Evolutionary conservation across 2,113 vertebrate species (phyloP).

Genomic region (Micromys minutus): DNA sequence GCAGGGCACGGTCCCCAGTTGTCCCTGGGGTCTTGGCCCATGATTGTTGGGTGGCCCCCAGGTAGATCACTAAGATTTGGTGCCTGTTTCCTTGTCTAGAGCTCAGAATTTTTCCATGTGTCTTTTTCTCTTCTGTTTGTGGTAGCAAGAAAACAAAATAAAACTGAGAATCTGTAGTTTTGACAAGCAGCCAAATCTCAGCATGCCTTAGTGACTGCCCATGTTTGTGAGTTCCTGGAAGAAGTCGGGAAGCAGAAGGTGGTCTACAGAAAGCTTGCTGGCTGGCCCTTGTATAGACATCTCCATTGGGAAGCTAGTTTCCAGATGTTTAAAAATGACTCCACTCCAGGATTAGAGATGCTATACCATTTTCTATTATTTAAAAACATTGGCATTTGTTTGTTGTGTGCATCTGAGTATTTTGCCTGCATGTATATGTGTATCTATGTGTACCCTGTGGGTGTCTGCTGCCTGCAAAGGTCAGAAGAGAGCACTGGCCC

Average conservation of each 20-base stretch:
- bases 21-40: no score
- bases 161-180: background rate
- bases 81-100: background rate
- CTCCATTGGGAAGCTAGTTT: background rate
- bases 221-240: background rate
- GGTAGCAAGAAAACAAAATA: background rate
- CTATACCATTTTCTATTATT: background rate
- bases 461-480: background rate
- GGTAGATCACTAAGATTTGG: background rate
- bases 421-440: rapidly evolving
- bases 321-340: background rate
- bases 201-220: background rate
- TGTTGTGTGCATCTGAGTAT: background rate
- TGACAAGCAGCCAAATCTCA: background rate
- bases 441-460: no score
- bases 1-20: rapidly evolving
- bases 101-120: background rate
- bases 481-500: background rate
- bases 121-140: background rate
- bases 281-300: rapidly evolving
- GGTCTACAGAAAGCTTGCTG: rapidly evolving
- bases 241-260: background rate
- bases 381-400: background rate
- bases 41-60: background rate
- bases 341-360: background rate